Base-by-base conservation (phyloP, 2,113 vertebrate genomes). In the Syngnathoides biaculeatus region DNA sequence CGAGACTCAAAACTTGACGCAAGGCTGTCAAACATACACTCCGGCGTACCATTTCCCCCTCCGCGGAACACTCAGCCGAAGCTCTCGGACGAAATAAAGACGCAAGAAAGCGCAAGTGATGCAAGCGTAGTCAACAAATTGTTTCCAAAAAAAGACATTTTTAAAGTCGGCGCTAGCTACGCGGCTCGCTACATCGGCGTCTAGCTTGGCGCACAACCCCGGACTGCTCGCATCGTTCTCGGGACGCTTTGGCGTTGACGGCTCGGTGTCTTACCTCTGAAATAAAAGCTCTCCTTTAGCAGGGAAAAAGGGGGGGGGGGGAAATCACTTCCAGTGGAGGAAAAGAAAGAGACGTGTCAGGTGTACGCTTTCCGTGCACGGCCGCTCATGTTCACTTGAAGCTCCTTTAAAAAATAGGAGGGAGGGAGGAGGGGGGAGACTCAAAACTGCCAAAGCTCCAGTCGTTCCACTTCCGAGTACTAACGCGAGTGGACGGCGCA, bases 311-410 rank as follows among this genome's bases (percentile, higher is more conserved):
- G n/a, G n/a, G n/a, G n/a, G n/a, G n/a, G n/a, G n/a, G n/a, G n/a
- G n/a, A n/a, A 45, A 56, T 82, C 72, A 68, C 72, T 73, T 77
- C 77, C 81, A 65, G 65, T 8, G 72, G 62, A 53, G 17, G n/a
- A 39, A 66, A 20, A 42, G 60, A 40, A 50, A 1, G 40, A 13
- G 85, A 83, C 79, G 86, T 73, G 87, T 89, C 88, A 89, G 86
- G 87, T 90, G 88, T 85, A 71, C 60, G 72, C 69, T 81, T 83
- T 73, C 77, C 71, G 75, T 5, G 74, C 40, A 74, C 75, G 79
- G 45, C 69, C 77, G 82, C 82, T 86, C 87, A 88, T 85, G 80
- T 73, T 84, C 79, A 86, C 58, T 79, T 72, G 79, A 27, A 79
- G 80, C 26, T 57, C 26, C 14, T 30, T 30, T 57, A 26, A 22